Evolutionary conservation across 2,113 vertebrate genomes (phyloP).

Genomic region (Hemibagrus wyckioides): DNA sequence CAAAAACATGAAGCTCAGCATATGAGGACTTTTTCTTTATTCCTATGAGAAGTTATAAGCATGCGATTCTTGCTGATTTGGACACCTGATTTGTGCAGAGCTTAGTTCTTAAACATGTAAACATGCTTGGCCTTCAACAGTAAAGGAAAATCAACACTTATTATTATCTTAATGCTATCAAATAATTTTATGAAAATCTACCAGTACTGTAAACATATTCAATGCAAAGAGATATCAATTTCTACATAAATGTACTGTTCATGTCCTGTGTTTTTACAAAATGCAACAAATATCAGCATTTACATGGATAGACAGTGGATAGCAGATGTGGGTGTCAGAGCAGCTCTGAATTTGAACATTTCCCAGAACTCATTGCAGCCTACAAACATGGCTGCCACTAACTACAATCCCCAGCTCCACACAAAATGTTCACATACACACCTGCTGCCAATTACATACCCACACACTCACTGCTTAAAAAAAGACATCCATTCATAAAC

Average conservation of each 20-base stretch:
- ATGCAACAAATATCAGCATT: neutral
- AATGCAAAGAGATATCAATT: neutral
- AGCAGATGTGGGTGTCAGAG: too few relatives aligned
- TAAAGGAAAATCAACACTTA: neutral
- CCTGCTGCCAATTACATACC: too few relatives aligned
- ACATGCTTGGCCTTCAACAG: neutral
- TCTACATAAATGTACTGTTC: neutral
- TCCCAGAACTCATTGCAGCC: too few relatives aligned
- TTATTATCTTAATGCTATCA: neutral
- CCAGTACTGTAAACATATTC: neutral
- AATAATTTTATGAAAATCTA: neutral
- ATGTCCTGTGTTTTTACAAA: neutral
- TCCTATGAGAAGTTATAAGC: conserved; percentile 51
- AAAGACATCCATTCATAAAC: too few relatives aligned
- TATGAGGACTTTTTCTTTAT: conserved; percentile 53
- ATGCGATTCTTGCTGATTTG: conserved; percentile 47
- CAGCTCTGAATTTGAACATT: too few relatives aligned
- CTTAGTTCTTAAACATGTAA: neutral
- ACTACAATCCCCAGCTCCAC: too few relatives aligned
- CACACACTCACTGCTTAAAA: too few relatives aligned
- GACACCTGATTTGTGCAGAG: neutral
- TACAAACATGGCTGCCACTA: too few relatives aligned
- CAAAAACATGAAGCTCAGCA: neutral
- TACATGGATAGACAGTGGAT: too few relatives aligned
- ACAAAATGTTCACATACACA: too few relatives aligned